These are phyloP conservation scores for Rhodinocichla rosea DNA, from an alignment of 2,113 vertebrate genomes.

Conservation along the genomic window DNA sequence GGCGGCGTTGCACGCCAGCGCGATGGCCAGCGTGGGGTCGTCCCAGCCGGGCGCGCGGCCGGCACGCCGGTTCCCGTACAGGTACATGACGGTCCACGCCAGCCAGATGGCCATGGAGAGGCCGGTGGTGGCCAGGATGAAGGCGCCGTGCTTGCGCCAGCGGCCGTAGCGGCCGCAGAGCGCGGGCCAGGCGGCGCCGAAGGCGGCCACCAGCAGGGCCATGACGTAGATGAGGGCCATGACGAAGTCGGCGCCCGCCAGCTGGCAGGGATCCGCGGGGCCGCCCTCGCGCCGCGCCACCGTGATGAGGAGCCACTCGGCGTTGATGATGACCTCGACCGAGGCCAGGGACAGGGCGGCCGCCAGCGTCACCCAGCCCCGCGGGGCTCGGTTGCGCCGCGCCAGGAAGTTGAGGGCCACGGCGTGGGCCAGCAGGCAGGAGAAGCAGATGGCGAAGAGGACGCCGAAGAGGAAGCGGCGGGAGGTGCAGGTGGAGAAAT, in stretches of 20 bases:
- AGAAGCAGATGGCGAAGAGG: slow-evolving; percentile 88
- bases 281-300: slow-evolving; percentile 61
- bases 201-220: slow-evolving; percentile 76
- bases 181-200: slow-evolving; percentile 68
- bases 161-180: slow-evolving; percentile 76
- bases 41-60: slow-evolving; percentile 75
- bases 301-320: slow-evolving; percentile 93
- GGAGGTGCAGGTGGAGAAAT: slow-evolving; percentile 88
- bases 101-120: slow-evolving; percentile 87
- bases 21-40: slow-evolving; percentile 89
- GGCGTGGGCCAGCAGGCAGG: slow-evolving; percentile 84
- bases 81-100: slow-evolving; percentile 90
- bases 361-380: slow-evolving; percentile 74
- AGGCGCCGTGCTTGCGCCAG: slow-evolving; percentile 80
- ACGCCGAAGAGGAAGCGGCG: slow-evolving; percentile 93
- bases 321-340: slow-evolving; percentile 92
- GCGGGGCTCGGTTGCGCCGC: slow-evolving; percentile 69
- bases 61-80: slow-evolving; percentile 76
- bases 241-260: slow-evolving; percentile 87
- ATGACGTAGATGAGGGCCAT: slow-evolving; percentile 95
- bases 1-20: slow-evolving; percentile 85
- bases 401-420: slow-evolving; percentile 82
- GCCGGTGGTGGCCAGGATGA: slow-evolving; percentile 75
- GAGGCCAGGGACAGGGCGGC: slow-evolving; percentile 79
- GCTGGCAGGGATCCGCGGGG: slow-evolving; percentile 68